A percentile compares a stretch with the other conserved stretches of the same genome.
Conservation (phyloP, 2,797 vertebrate genomes). For the Gobionotothen gibberifrons region DNA sequence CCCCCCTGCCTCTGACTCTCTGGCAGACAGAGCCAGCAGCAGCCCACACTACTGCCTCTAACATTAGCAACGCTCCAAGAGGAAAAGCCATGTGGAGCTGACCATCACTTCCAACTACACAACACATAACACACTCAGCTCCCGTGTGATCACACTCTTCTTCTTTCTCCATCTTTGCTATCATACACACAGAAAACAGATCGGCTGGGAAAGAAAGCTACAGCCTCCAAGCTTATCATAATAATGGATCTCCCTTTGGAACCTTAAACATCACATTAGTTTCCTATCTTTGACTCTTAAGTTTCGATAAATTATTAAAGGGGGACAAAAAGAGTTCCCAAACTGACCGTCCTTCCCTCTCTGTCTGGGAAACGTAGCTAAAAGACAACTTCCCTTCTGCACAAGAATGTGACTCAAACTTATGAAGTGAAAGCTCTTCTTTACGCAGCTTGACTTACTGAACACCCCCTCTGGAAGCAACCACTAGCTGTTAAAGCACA, state of each 20-base stretch:
- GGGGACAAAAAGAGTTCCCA: constrained; percentile 1
- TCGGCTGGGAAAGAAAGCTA: constrained; percentile 41
- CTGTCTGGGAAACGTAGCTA: background rate
- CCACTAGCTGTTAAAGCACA: constrained; percentile 27
- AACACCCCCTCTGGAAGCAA: constrained; percentile 39
- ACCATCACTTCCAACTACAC: constrained; percentile 57
- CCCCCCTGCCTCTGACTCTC: constrained; percentile 35
- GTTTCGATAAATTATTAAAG: constrained; percentile 2
- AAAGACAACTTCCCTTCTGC: constrained; percentile 54
- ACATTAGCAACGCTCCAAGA: constrained; percentile 73
- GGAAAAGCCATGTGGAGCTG: constrained; percentile 76
- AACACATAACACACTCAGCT: constrained; percentile 40
- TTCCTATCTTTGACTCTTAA: constrained; percentile 14
- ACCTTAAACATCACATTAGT: background rate
- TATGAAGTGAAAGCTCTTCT: constrained; percentile 15
- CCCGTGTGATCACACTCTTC: constrained; percentile 37
- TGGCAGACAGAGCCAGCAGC: constrained; percentile 60
- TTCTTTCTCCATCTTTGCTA: constrained; percentile 34
- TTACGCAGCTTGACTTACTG: constrained; percentile 33
- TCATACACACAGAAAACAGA: constrained; percentile 49
- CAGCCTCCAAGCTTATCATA: background rate
- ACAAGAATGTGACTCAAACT: constrained; percentile 40
- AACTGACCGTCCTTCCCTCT: constrained; percentile 8
- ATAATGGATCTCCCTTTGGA: constrained; percentile 1
- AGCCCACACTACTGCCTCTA: constrained; percentile 67